phyloP scores from a whole-genome alignment of 2,888 invertebrate genomes.

The Callimorpha dominula region DNA sequence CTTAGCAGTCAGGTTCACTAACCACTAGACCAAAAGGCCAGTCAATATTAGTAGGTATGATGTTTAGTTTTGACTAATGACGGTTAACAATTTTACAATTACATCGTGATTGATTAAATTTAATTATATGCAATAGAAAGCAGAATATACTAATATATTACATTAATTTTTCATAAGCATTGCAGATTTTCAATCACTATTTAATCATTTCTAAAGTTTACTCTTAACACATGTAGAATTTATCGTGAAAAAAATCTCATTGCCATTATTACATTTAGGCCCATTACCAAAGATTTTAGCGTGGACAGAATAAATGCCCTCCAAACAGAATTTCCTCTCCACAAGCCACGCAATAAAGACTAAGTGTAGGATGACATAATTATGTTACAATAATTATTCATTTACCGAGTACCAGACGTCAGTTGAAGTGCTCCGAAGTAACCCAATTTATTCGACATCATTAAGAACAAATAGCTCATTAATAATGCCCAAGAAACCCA shows the following conservation, averaged over 20 bases:
- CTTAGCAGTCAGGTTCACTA: no score
- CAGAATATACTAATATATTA: no score
- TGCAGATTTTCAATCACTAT: not conserved
- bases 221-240: not conserved
- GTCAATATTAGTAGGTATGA: no score
- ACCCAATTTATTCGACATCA: slow-evolving; percentile 46
- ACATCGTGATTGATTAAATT: no score
- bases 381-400: slow-evolving; percentile 20
- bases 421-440: slow-evolving; percentile 23
- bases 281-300: slow-evolving; percentile 3
- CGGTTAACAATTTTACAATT: no score
- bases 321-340: not conserved
- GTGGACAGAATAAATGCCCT: not conserved
- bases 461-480: slow-evolving; percentile 48
- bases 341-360: slow-evolving; percentile 12
- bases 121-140: no score
- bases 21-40: no score
- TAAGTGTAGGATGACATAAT: slow-evolving; percentile 20
- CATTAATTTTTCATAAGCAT: not conserved
- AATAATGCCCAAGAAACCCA: slow-evolving; percentile 39
- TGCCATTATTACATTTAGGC: not conserved
- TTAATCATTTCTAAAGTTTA: not conserved
- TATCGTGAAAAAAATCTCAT: not conserved
- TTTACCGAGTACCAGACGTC: slow-evolving; percentile 11
- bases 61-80: no score